Base-by-base conservation (phyloP, 2,888 invertebrate species). In the Oxycera nigricornis region DNA sequence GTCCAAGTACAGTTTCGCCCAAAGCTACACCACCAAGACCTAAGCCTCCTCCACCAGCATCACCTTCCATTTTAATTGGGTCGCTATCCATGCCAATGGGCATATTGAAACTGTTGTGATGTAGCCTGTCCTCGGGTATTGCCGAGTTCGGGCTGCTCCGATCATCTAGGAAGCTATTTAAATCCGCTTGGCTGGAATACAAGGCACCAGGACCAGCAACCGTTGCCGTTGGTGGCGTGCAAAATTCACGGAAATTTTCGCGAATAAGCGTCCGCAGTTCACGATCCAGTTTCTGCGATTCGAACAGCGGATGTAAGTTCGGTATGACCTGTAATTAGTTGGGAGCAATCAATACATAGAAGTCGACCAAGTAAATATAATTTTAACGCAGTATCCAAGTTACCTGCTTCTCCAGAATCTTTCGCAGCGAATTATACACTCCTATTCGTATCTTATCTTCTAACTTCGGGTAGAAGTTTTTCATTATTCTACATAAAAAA, bases 221-320 rank as follows among this genome's bases (percentile, higher is more conserved):
- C 2, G 81, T 79, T 1, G 84, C 82, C 46, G 57, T 50, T 35
- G 77, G 52, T 24, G 75, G 22, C 35, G 76, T 73, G 72, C 77
- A 78, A 85, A 97, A 97, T 85, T 97, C 97, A 80, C 92, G 91
- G 83, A 98, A 98, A 50, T 94, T 94, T 81, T 96, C 95, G 78
- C 94, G 89, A 50, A 98, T 93, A 85, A 96, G 91, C 76, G 90
- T 89, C 76, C 89, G 85, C 73, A 91, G 82, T 78, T 91, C 91
- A 77, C 87, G 86, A 82, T 91, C 91, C 75, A 91, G 81, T 80
- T 90, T 90, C 4, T 88, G 87, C 83, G 88, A 79, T 84, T 86
- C 81, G 88, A 87, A 80, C 74, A 88, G 83, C 7, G 90, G 89
- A 82, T 88, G 89, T 79, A 91, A 88, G 81, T 90, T 89, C 80